Conservation (phyloP, 2,888 invertebrate genomes). For the Hipparchia semele region DNA sequence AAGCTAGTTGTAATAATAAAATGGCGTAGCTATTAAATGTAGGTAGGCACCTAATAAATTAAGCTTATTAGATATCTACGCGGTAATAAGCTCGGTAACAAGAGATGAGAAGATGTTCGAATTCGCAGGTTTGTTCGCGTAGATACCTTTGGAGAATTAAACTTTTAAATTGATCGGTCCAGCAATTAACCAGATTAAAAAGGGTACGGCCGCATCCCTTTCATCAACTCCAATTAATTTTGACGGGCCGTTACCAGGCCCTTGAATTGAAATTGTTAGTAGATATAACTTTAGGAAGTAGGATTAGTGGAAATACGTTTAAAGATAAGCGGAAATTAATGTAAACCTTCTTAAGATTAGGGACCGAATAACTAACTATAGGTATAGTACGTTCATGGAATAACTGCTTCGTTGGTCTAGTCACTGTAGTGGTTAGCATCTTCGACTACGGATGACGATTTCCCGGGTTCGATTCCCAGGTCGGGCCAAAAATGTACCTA, state of each 20-base stretch:
- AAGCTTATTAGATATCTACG: background rate
- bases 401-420: too few relatives aligned
- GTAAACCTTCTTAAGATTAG: background rate
- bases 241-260: background rate
- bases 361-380: background rate
- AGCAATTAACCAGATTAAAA: slow-evolving; percentile 25
- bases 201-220: slow-evolving; percentile 11
- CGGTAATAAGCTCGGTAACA: background rate
- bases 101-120: background rate
- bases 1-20: too few relatives aligned
- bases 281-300: background rate
- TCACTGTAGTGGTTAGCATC: too few relatives aligned
- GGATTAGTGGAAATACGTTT: background rate
- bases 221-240: slow-evolving; percentile 15
- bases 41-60: background rate
- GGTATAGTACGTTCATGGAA: too few relatives aligned
- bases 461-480: too few relatives aligned
- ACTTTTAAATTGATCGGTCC: slow-evolving; percentile 29
- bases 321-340: background rate
- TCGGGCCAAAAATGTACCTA: too few relatives aligned
- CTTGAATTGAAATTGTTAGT: background rate
- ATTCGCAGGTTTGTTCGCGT: background rate
- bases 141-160: slow-evolving; percentile 9
- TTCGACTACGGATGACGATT: too few relatives aligned
- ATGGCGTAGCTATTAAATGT: background rate